A percentile compares a stretch with the other conserved stretches of the same genome.
Conservation (phyloP, 2,113 vertebrate genomes). For the Leptosomus discolor region DNA sequence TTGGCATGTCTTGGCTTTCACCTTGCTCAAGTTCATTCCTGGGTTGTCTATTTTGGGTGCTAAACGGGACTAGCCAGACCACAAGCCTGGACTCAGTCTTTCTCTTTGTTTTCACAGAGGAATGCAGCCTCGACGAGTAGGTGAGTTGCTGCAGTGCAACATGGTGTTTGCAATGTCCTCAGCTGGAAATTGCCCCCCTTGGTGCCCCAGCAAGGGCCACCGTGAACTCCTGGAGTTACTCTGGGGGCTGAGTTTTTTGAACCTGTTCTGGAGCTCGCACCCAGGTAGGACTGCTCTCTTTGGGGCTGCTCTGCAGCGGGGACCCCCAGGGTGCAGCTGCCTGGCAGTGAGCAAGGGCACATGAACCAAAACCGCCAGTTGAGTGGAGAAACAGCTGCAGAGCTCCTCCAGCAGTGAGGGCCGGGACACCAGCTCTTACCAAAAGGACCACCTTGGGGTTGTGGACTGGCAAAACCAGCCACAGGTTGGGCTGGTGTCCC, state of each 20-base stretch:
- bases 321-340: neutral
- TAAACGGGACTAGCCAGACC: neutral
- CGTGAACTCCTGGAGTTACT: neutral
- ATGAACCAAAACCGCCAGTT: neutral
- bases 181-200: neutral
- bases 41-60: neutral
- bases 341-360: fast-evolving
- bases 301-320: neutral
- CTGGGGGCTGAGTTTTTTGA: neutral
- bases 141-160: neutral
- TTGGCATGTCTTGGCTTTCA: neutral
- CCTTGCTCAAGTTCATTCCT: neutral
- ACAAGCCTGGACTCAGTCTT: neutral
- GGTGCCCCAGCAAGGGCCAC: neutral
- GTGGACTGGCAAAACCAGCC: neutral
- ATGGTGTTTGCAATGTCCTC: neutral
- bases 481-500: neutral
- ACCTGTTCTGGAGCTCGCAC: neutral
- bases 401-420: neutral
- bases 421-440: fast-evolving
- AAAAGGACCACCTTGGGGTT: neutral
- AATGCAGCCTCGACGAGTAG: neutral
- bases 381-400: neutral
- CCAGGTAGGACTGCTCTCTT: neutral
- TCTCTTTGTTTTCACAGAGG: slow-evolving; percentile 18